Conservation (phyloP, 1,140 invertebrate genomes). For the Drosophila lowei region DNA sequence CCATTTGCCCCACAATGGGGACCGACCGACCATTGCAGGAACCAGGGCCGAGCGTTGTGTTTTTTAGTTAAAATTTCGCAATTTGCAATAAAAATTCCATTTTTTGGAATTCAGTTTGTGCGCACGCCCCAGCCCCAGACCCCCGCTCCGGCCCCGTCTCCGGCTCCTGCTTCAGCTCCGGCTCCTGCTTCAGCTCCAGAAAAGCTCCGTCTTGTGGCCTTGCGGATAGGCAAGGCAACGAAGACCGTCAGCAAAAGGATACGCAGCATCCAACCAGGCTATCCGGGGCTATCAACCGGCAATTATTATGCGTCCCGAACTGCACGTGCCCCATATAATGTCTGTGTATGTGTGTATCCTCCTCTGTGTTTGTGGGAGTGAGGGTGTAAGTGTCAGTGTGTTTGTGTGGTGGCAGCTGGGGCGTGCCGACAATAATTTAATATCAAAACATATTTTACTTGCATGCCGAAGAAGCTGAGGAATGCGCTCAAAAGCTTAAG, state of each 20-base stretch:
- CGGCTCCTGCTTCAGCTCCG: constrained; percentile 22
- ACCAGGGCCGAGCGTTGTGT: constrained; percentile 37
- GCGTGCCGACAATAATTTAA: constrained; percentile 78
- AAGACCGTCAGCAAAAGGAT: constrained; percentile 45
- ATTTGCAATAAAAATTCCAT: constrained; percentile 81
- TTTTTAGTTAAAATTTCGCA: constrained; percentile 78
- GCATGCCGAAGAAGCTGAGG: constrained; percentile 73
- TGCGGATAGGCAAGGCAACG: constrained; percentile 24
- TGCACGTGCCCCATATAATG: constrained; percentile 48
- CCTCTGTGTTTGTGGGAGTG: not conserved
- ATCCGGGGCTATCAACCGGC: constrained; percentile 59
- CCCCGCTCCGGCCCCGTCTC: constrained; percentile 10
- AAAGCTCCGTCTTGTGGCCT: constrained; percentile 40
- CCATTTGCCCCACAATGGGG: constrained; percentile 45
- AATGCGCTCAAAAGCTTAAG: constrained; percentile 61
- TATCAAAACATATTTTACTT: constrained; percentile 81
- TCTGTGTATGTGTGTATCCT: not conserved
- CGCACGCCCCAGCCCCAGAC: constrained; percentile 8
- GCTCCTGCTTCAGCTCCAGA: not conserved
- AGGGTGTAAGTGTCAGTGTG: constrained; percentile 4
- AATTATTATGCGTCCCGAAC: constrained; percentile 72
- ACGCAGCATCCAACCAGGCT: constrained; percentile 30
- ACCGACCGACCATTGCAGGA: constrained; percentile 14
- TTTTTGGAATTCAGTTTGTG: constrained; percentile 73
- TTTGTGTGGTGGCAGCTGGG: constrained; percentile 25